A percentile compares a stretch with the other conserved stretches of the same genome.
These are phyloP conservation scores for Delphinapterus leucas DNA, from an alignment of 2,113 vertebrate species.

Conservation along the genomic window DNA sequence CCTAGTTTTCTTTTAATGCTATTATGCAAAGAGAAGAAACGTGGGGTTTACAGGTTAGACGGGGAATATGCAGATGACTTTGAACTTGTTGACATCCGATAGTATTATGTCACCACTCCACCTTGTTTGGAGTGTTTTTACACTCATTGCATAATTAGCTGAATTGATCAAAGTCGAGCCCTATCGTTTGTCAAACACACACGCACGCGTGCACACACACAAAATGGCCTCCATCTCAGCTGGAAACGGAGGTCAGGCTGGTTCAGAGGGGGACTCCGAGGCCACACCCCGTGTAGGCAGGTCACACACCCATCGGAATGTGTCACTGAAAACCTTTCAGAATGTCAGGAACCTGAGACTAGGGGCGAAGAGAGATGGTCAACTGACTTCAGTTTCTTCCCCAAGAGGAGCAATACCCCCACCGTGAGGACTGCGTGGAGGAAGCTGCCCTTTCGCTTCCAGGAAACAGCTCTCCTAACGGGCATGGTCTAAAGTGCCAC, in stretches of 20 bases:
- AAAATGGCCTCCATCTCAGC: not conserved
- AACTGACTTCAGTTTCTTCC: conserved; percentile 41
- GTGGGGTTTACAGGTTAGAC: not conserved
- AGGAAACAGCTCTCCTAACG: not conserved
- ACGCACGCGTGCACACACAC: not conserved
- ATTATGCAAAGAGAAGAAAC: not conserved
- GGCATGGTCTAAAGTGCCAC: not conserved
- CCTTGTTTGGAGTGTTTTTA: not conserved
- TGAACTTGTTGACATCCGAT: not conserved
- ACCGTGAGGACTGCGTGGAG: not conserved
- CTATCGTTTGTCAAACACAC: not conserved
- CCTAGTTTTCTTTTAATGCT: not conserved
- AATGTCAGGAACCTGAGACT: conserved; percentile 28
- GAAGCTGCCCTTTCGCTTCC: conserved; percentile 50
- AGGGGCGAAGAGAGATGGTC: not conserved
- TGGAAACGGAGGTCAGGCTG: not conserved
- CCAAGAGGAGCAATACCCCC: conserved; percentile 1
- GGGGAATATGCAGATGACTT: not conserved
- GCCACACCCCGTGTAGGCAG: not conserved
- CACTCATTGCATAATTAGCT: not conserved
- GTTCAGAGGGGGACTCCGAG: not conserved
- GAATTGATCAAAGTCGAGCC: not conserved
- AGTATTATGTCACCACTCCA: not conserved
- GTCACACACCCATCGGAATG: not conserved
- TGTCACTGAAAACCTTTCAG: conserved; percentile 33